These are phyloP conservation scores for Anoura caudifer DNA, from an alignment of 2,113 vertebrate species.

Conservation along the genomic window DNA sequence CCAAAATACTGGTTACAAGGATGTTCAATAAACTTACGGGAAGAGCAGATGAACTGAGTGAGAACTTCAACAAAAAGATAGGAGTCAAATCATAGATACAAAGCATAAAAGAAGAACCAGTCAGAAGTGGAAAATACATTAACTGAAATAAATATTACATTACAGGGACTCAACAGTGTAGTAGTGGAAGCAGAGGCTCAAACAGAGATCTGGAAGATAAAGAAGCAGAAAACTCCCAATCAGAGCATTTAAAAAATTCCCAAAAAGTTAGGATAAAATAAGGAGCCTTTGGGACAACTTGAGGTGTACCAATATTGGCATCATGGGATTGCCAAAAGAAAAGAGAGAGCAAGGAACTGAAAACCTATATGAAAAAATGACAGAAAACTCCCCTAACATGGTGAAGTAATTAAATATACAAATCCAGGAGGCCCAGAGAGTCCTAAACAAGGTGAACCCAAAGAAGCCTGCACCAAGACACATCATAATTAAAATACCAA, in stretches of 20 bases:
- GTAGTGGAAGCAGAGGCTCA: not conserved
- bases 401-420: not conserved
- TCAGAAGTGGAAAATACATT: not conserved
- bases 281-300: not conserved
- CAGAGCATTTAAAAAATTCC: not conserved
- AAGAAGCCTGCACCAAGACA: not conserved
- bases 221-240: not conserved
- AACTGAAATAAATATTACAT: not conserved
- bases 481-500: not conserved
- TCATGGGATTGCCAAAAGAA: not conserved
- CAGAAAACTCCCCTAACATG: not conserved
- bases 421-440: not conserved
- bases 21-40: not conserved
- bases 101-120: not conserved
- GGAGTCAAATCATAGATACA: not conserved
- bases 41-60: not conserved
- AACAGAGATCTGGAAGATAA: not conserved
- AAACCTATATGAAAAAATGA: not conserved
- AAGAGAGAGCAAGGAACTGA: not conserved
- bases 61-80: not conserved
- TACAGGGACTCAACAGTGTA: not conserved
- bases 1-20: not conserved
- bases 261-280: not conserved
- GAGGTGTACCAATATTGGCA: not conserved
- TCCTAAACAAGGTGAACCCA: not conserved